Percentiles rank a stretch among this genome's conserved stretches.
Evolutionary conservation across 2,113 vertebrate genomes (phyloP).

Genomic region (Phylloscopus trochiloides): DNA sequence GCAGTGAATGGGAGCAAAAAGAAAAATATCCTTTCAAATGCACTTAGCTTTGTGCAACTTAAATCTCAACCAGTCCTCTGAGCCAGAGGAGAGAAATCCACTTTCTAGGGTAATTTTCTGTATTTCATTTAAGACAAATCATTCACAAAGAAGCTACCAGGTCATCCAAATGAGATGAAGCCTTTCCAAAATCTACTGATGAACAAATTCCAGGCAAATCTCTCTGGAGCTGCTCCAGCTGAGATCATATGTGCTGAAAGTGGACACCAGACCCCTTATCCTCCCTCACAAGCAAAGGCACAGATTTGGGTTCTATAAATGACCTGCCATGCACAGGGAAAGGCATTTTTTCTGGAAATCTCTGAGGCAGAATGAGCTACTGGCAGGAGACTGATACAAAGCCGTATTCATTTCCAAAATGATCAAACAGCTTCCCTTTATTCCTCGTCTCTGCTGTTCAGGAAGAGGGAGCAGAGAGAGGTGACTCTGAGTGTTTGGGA

Average conservation of each 20-base stretch:
- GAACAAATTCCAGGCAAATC: background rate
- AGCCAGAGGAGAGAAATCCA: background rate
- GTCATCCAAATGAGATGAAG: background rate
- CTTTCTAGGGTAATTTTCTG: background rate
- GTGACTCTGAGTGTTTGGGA: background rate
- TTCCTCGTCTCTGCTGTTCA: background rate
- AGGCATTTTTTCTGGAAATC: background rate
- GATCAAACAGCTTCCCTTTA: background rate
- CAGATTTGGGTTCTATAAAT: rapidly evolving
- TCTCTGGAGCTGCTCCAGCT: background rate
- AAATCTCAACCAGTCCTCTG: background rate
- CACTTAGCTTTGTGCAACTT: background rate
- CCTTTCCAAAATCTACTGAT: background rate
- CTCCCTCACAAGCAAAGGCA: background rate
- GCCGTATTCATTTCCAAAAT: background rate
- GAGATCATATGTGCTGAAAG: background rate
- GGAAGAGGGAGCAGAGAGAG: background rate
- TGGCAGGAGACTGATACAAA: background rate
- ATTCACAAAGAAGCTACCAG: background rate
- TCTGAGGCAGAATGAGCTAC: background rate
- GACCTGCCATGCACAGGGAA: background rate
- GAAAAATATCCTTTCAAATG: background rate
- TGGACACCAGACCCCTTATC: background rate
- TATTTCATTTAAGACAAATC: background rate
- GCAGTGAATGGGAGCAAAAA: background rate